These are phyloP conservation scores for Coccyzus lansbergi DNA, from an alignment of 2,797 vertebrate genomes.

Conservation along the genomic window DNA sequence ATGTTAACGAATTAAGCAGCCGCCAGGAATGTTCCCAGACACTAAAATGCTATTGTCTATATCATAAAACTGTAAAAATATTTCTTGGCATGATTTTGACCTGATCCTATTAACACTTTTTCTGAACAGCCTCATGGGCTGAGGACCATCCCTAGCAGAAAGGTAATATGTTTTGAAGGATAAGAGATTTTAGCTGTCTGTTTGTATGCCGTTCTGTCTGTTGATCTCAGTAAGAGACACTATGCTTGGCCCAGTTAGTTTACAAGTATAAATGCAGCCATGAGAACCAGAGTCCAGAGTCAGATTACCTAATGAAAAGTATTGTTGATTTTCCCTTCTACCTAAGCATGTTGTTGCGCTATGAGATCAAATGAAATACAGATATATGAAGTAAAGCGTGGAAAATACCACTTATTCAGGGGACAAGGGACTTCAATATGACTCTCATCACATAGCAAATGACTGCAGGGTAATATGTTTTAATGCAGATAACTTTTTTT, in stretches of 20 bases:
- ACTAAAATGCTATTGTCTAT: background rate
- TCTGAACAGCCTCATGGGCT: background rate
- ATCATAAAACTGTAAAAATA: background rate
- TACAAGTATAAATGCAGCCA: background rate
- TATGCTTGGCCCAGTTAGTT: background rate
- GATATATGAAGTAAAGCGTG: background rate
- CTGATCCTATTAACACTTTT: background rate
- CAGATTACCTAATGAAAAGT: background rate
- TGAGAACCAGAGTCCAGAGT: background rate
- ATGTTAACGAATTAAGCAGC: slow-evolving; percentile 9
- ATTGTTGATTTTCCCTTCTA: background rate
- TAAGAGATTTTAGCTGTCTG: background rate
- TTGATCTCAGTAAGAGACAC: background rate
- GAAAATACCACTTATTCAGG: background rate
- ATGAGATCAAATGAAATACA: background rate
- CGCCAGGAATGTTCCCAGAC: background rate
- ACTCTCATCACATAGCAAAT: background rate
- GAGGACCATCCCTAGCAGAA: background rate
- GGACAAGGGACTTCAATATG: fast-evolving
- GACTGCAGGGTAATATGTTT: background rate
- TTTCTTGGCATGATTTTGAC: background rate
- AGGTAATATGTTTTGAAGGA: background rate
- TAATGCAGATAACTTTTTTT: background rate
- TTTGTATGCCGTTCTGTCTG: background rate
- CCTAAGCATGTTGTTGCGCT: fast-evolving